Conservation (phyloP, 1,140 invertebrate genomes). For the Cydia fagiglandana region DNA sequence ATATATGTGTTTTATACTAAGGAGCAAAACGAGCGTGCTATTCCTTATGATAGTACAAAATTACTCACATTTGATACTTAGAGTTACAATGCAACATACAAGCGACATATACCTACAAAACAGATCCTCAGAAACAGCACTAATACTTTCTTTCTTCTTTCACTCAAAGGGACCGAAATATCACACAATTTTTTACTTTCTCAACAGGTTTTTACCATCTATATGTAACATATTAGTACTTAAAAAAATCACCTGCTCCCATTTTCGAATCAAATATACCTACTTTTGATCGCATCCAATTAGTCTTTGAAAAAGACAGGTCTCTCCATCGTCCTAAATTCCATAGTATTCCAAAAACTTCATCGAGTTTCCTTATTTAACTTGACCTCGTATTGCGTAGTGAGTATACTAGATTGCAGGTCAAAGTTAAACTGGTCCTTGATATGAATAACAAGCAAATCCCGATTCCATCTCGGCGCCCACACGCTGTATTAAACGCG, state of each 20-base stretch:
- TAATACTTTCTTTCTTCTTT: too few species aligned
- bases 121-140: too few species aligned
- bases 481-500: slow-evolving; percentile 36
- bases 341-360: not conserved
- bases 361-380: not conserved
- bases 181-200: not conserved
- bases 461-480: slow-evolving; percentile 15
- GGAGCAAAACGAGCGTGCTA: too few species aligned
- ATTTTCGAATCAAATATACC: not conserved
- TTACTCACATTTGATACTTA: too few species aligned
- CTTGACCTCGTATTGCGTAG: not conserved
- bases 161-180: not conserved
- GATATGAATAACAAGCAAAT: not conserved
- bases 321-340: slow-evolving; percentile 4
- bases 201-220: too few species aligned
- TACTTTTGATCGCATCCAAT: slow-evolving; percentile 7
- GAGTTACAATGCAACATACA: too few species aligned
- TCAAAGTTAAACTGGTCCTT: not conserved
- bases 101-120: too few species aligned
- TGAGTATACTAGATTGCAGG: not conserved
- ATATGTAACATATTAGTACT: not conserved
- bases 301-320: slow-evolving; percentile 2
- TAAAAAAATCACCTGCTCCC: not conserved
- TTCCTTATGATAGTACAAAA: too few species aligned
- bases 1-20: too few species aligned